Percentiles rank a stretch among this genome's conserved stretches.
phyloP scores from a whole-genome alignment of 2,113 vertebrate genomes.

The Anarhynchus alexandrinus region DNA sequence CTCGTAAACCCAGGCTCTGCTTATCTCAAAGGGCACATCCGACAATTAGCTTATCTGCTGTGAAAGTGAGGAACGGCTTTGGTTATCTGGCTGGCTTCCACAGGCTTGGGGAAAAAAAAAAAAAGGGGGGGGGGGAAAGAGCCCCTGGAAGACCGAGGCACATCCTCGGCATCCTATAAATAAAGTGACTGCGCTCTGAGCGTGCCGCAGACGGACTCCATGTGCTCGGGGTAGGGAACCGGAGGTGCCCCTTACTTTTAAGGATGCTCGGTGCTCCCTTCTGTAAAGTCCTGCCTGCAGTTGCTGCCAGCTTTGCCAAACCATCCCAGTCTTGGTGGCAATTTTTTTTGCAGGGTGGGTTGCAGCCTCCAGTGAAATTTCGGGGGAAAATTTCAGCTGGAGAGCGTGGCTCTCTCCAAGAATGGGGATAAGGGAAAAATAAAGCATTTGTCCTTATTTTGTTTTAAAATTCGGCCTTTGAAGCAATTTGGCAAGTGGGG shows the following conservation, averaged over 20 bases:
- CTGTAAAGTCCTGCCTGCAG: not conserved
- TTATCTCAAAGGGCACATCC: slow-evolving; percentile 71
- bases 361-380: not conserved
- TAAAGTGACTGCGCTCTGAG: not conserved
- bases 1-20: slow-evolving; percentile 54
- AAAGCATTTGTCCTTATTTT: not conserved
- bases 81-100: slow-evolving; percentile 61
- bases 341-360: not conserved
- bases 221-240: not conserved
- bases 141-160: not conserved
- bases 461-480: slow-evolving; percentile 31
- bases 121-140: not conserved
- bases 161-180: not conserved
- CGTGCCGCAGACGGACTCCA: not conserved
- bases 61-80: slow-evolving; percentile 56
- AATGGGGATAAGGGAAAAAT: not conserved
- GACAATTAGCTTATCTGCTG: slow-evolving; percentile 72
- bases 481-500: slow-evolving; percentile 30
- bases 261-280: not conserved
- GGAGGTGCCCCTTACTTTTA: not conserved
- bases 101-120: not conserved
- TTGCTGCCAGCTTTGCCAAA: not conserved
- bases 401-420: not conserved
- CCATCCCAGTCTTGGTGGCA: not conserved
- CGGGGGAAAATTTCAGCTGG: not conserved